A percentile compares a stretch with the other conserved stretches of the same genome.
These are phyloP conservation scores for Heliconius nattereri DNA, from an alignment of 1,140 invertebrate genomes.

Conservation along the genomic window DNA sequence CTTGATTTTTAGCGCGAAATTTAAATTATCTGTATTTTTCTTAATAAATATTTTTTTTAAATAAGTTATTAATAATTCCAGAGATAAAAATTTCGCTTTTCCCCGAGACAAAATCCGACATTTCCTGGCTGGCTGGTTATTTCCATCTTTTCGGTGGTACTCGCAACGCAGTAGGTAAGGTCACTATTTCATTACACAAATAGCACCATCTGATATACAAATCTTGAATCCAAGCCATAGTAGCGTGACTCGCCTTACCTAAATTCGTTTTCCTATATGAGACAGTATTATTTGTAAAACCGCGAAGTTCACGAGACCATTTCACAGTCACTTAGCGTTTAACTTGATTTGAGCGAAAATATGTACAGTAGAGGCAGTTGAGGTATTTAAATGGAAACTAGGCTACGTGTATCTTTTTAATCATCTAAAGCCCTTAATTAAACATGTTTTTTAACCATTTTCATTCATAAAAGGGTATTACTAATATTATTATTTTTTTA, in stretches of 20 bases:
- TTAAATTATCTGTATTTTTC: no score
- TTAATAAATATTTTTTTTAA: no score
- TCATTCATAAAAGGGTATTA: constrained; percentile 1
- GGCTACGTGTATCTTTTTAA: background rate
- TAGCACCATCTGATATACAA: constrained; percentile 13
- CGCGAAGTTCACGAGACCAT: background rate
- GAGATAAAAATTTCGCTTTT: no score
- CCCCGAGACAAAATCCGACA: no score
- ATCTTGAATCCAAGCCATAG: background rate
- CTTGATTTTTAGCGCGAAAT: no score
- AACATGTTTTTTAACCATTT: background rate
- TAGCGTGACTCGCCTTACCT: background rate
- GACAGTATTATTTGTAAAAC: background rate
- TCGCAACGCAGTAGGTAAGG: background rate
- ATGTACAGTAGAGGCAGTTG: constrained; percentile 20
- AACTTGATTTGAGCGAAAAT: constrained; percentile 35
- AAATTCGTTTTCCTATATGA: background rate
- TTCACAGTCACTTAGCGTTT: constrained; percentile 43
- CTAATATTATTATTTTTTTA: background rate
- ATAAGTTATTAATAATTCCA: no score
- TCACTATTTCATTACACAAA: constrained; percentile 9
- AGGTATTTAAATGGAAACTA: constrained; percentile 26
- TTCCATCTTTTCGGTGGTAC: no score
- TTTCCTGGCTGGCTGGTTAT: no score
- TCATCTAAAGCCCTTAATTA: background rate